Conservation (phyloP, 2,888 invertebrate species). For the Polyploca ridens region DNA sequence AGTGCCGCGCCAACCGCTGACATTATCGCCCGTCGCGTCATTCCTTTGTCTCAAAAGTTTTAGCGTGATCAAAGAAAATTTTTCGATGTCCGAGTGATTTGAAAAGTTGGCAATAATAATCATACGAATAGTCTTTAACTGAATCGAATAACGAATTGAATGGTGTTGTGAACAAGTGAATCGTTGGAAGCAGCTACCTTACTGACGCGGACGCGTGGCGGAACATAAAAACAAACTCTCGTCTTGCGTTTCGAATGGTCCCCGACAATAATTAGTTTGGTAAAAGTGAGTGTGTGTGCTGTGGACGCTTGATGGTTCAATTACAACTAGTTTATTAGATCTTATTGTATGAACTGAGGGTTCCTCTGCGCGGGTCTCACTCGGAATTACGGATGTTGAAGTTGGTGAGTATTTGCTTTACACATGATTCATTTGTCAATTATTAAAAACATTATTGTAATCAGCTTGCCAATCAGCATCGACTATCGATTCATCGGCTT, state of each 20-base stretch:
- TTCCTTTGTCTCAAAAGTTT: constrained; percentile 44
- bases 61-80: constrained; percentile 48
- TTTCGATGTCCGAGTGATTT: constrained; percentile 61
- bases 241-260: constrained; percentile 73
- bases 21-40: constrained; percentile 56
- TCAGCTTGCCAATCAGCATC: constrained; percentile 17
- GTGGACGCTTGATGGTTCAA: constrained; percentile 75
- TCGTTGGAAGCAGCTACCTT: constrained; percentile 46
- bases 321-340: constrained; percentile 69
- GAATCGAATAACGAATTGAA: constrained; percentile 65
- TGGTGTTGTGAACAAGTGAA: constrained; percentile 71
- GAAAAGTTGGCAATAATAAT: constrained; percentile 49
- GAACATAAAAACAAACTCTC: constrained; percentile 73
- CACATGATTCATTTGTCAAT: constrained; percentile 42
- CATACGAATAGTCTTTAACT: constrained; percentile 52
- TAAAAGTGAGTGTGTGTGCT: constrained; percentile 82
- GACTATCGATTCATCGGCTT: constrained; percentile 28
- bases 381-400: constrained; percentile 66
- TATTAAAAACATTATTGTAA: constrained; percentile 26
- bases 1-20: constrained; percentile 75
- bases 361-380: constrained; percentile 50
- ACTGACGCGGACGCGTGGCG: constrained; percentile 65
- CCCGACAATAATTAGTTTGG: constrained; percentile 75
- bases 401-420: constrained; percentile 68
- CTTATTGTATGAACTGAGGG: constrained; percentile 58